phyloP scores from a whole-genome alignment of 2,797 vertebrate genomes.

The Sebastolobus altivelis region DNA sequence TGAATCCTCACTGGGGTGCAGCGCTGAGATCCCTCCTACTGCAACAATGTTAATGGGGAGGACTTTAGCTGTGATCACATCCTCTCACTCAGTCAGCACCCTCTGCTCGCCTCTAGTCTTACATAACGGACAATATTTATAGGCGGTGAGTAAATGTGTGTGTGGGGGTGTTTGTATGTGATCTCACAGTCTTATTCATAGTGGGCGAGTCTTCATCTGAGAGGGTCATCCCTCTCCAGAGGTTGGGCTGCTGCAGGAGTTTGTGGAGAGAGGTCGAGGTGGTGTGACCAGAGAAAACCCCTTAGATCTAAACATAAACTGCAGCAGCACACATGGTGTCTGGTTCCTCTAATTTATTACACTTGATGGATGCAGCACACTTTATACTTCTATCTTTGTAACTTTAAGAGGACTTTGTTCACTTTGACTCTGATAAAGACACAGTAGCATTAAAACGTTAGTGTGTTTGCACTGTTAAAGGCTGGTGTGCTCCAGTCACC shows the following conservation, averaged over 20 bases:
- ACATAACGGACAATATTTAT: slow-evolving; percentile 74
- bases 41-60: slow-evolving; percentile 65
- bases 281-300: slow-evolving; percentile 10
- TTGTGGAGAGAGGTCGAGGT: slow-evolving; percentile 12
- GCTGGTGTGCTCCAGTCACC: not conserved
- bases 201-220: slow-evolving; percentile 64
- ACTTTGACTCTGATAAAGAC: not conserved
- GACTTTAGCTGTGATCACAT: slow-evolving; percentile 68
- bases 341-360: not conserved
- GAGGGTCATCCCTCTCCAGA: slow-evolving; percentile 42
- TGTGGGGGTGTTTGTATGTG: slow-evolving; percentile 39
- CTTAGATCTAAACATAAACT: not conserved
- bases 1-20: slow-evolving; percentile 23
- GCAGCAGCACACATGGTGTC: not conserved
- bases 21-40: slow-evolving; percentile 49
- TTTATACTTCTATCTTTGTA: not conserved
- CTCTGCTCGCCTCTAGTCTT: slow-evolving; percentile 52
- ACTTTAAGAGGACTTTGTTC: not conserved
- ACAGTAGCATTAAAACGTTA: not conserved
- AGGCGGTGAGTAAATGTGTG: slow-evolving; percentile 59
- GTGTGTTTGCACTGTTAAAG: not conserved
- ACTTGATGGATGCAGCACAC: not conserved
- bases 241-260: slow-evolving; percentile 35
- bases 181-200: slow-evolving; percentile 81
- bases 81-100: slow-evolving; percentile 65